phyloP scores from a whole-genome alignment of 2,113 vertebrate species.

The Daubentonia madagascariensis region DNA sequence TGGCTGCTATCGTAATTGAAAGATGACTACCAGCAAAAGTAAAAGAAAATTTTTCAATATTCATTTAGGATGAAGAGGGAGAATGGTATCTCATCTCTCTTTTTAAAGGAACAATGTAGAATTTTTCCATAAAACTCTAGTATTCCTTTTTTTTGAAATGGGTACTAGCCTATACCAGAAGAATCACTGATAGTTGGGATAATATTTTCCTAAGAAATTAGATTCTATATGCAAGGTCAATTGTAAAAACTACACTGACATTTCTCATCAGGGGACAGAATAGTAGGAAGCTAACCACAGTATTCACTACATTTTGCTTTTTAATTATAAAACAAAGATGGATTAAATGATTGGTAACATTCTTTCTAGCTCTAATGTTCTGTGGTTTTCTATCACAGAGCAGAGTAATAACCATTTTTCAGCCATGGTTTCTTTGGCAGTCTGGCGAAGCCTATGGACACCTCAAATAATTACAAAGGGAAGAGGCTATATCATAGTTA shows the following conservation, averaged over 20 bases:
- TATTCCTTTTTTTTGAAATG: neutral
- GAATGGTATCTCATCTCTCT: neutral
- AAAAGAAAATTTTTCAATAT: neutral
- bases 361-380: neutral
- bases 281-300: neutral
- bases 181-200: neutral
- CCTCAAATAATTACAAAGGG: neutral
- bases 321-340: slow-evolving; percentile 2
- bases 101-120: neutral
- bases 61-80: neutral
- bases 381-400: neutral
- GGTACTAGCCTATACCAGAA: neutral
- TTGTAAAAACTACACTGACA: neutral
- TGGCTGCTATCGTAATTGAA: neutral
- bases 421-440: neutral
- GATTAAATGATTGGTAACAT: neutral
- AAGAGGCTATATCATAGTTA: neutral
- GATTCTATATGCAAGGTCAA: neutral
- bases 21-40: neutral
- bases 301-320: neutral
- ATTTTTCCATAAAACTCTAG: neutral
- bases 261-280: neutral
- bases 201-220: neutral
- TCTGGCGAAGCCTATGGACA: neutral
- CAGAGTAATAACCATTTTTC: neutral